Percentiles rank a stretch among this genome's conserved stretches.
Evolutionary conservation across 1,140 invertebrate genomes (phyloP).

Genomic region (Bilobella aurantiaca): DNA sequence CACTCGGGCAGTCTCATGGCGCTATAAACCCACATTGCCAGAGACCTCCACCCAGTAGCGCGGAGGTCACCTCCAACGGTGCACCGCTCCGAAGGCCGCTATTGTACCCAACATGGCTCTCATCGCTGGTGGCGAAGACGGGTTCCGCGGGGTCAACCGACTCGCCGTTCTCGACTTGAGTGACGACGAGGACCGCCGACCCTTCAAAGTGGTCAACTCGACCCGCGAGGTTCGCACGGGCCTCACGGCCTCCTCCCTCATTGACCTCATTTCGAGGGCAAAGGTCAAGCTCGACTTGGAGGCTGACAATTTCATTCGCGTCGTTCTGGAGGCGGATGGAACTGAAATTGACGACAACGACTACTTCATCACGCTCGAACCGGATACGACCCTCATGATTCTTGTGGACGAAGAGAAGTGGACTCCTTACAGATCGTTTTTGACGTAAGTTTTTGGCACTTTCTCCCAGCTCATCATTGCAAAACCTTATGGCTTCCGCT

Average conservation of each 20-base stretch:
- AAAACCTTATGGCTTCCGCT: no score
- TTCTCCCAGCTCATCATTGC: background rate
- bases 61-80: background rate
- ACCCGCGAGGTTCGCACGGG: constrained; percentile 66
- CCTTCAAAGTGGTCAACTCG: constrained; percentile 57
- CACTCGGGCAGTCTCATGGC: background rate
- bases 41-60: background rate
- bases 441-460: constrained; percentile 27
- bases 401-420: constrained; percentile 59
- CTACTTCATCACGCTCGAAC: constrained; percentile 71
- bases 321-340: constrained; percentile 69
- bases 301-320: constrained; percentile 50
- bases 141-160: background rate
- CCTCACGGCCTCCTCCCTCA: constrained; percentile 60
- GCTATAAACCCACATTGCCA: background rate
- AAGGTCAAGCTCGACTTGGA: constrained; percentile 50
- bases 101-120: background rate
- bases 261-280: constrained; percentile 45
- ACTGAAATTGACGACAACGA: constrained; percentile 81
- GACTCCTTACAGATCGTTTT: constrained; percentile 41
- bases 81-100: background rate
- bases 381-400: constrained; percentile 68
- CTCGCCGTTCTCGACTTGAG: background rate
- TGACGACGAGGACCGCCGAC: constrained; percentile 28
- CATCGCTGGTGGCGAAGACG: background rate